These are phyloP conservation scores for Ochropleura leucogaster DNA, from an alignment of 2,888 invertebrate species.

Conservation along the genomic window DNA sequence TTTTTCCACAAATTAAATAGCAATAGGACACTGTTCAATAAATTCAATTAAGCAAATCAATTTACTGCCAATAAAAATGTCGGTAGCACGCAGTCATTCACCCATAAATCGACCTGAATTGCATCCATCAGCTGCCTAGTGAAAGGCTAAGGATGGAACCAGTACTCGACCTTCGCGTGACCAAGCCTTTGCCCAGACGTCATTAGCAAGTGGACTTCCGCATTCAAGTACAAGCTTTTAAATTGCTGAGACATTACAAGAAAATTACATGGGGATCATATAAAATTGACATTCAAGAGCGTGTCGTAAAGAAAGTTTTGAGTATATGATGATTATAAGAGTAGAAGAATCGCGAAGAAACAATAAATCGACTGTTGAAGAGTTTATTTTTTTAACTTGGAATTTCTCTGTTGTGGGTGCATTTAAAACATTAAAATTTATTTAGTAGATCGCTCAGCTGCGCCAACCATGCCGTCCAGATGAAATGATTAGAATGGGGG, in stretches of 20 bases:
- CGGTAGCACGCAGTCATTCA: no score
- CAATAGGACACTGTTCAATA: background rate
- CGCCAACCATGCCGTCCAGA: background rate
- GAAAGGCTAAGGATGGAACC: constrained; percentile 70
- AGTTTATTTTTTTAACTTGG: no score
- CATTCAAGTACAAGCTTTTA: constrained; percentile 45
- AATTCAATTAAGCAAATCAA: background rate
- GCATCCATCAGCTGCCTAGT: constrained; percentile 53
- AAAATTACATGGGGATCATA: constrained; percentile 23
- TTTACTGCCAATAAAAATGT: background rate
- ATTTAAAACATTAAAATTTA: no score
- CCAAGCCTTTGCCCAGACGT: constrained; percentile 38
- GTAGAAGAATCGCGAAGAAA: background rate
- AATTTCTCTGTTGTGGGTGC: no score
- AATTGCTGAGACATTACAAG: constrained; percentile 29
- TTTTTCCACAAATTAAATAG: background rate
- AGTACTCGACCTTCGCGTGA: constrained; percentile 60
- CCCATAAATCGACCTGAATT: constrained; percentile 12
- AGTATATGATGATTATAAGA: background rate
- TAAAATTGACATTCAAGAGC: constrained; percentile 20
- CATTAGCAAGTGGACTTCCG: constrained; percentile 62
- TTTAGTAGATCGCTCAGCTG: no score
- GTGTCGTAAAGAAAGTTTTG: background rate
- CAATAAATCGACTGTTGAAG: background rate
- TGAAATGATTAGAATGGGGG: background rate